Evolutionary conservation across 2,888 invertebrate species (phyloP), one percentile per base, ranked within the genome.

Genomic region (Caradrina clavipalpis): DNA sequence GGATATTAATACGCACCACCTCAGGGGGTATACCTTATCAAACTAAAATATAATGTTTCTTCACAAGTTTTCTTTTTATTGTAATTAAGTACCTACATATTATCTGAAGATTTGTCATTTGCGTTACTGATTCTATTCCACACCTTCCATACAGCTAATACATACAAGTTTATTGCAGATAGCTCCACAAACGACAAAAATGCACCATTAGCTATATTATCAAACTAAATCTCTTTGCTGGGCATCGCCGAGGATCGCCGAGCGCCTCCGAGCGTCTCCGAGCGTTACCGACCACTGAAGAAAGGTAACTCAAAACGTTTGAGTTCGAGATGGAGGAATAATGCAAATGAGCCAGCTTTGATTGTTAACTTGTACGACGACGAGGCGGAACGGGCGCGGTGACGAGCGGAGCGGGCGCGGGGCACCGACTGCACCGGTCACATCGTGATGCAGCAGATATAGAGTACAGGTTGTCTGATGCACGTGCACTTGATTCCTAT

Each of bases 311-410:
- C 59, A 77, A 77, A 71, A 63, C 49, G 71, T 56, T 76, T 76
- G 63, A 76, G 58, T 73, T 69, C 63, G 59, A 64, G 55, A 67
- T 58, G 73, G 60, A 73, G 73, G 57, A 79, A 73, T 69, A 79
- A 80, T 80, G 79, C 60, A 79, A 79, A 80, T 79, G 81, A 80
- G 60, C 51, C 57, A 21, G 60, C 69, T 72, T 76, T 79, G 72
- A 80, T 80, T 80, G 79, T 79, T 80, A 72, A 64, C 72, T 80
- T 72, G 63, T 64, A 54, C 54, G 49, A 73, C 49, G 58, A 55
- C 10, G 42, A 49, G 6, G 42, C 2, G 6, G 31, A 19, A 22
- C 22, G 22, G 22, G 8, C n/a, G 21, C 49, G 19, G n/a, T 54
- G 22, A 57, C 22, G 22, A 31, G 39, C 19, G 19, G 31, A 53